These are phyloP conservation scores for Vireo griseus DNA, from an alignment of 2,797 vertebrate genomes.

Conservation along the genomic window DNA sequence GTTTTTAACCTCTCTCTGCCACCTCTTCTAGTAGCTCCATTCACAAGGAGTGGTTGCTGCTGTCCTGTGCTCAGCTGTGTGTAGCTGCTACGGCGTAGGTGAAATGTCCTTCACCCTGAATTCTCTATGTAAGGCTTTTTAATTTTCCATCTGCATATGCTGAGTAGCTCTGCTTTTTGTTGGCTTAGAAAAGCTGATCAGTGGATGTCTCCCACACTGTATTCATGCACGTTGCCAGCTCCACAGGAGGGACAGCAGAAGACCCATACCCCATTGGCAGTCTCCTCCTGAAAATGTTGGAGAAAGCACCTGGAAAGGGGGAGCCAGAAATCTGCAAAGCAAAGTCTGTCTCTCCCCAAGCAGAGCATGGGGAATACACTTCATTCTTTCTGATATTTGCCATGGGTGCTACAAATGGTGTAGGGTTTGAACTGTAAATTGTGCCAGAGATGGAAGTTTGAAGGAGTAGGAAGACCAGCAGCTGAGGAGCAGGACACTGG, in stretches of 20 bases:
- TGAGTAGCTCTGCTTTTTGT: background rate
- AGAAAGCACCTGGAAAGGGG: background rate
- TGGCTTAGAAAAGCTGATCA: background rate
- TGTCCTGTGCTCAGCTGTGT: background rate
- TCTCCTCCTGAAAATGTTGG: background rate
- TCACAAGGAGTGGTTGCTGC: background rate
- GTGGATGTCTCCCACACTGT: background rate
- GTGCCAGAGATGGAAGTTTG: background rate
- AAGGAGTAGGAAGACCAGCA: background rate
- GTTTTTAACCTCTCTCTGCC: background rate
- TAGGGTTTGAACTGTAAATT: background rate
- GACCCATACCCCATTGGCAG: accelerated
- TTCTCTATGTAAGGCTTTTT: background rate
- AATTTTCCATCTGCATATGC: background rate
- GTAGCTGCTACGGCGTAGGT: background rate
- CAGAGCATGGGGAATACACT: background rate
- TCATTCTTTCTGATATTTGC: background rate
- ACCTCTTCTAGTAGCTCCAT: background rate
- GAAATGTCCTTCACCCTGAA: background rate
- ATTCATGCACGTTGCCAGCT: background rate
- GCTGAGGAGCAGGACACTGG: background rate
- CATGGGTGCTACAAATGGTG: background rate
- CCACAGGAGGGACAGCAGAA: background rate
- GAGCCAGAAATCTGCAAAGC: background rate
- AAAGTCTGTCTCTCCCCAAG: background rate